Evolutionary conservation across 2,797 vertebrate genomes (phyloP), one percentile per base, ranked within the genome.

Genomic region (Margarornis squamiger): DNA sequence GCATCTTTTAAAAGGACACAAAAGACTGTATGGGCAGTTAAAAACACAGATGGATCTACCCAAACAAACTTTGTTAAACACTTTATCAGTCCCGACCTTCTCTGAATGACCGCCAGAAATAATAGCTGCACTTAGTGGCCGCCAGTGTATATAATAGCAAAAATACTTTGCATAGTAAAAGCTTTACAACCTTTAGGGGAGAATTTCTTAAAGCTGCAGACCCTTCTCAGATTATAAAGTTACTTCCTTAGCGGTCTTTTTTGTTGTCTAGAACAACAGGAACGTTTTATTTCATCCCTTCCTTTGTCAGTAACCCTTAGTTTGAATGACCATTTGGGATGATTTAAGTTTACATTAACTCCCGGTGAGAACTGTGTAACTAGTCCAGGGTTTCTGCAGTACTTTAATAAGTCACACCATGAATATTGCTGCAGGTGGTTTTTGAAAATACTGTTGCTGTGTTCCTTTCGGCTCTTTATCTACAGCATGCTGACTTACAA

Each of bases 141-240:
- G 49, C 96, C 96, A 96, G 96, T 95, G 86, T 96, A 95, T 95
- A 96, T 88, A 97, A 95, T 51, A 95, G 95, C 94, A 96, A 93
- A 95, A 97, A 96, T 97, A 94, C 96, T 97, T 97, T 66, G 80
- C 94, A 94, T 96, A 96, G 83, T 96, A 95, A 95, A 96, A 97
- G 93, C 88, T 95, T 96, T 96, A 96, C 95, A 96, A 94, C 74
- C 92, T 95, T 94, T 82, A 90, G 61, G 90, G 91, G 94, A 95
- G 36, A 95, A 95, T 92, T 94, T 88, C 71, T 96, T 96, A 96
- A 96, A 96, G 91, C 80, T 95, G 96, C 83, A 95, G 91, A 77
- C 74, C 38, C 77, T 92, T 95, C 88, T 94, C 91, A 93, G 71
- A 74, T 91, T 95, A 93, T 92, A 92, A 96, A 92, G 71, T 88